Percentiles rank a stretch among this genome's conserved stretches.
These are phyloP conservation scores for Drosophila kanekoi DNA, from an alignment of 2,888 invertebrate species.

Conservation along the genomic window DNA sequence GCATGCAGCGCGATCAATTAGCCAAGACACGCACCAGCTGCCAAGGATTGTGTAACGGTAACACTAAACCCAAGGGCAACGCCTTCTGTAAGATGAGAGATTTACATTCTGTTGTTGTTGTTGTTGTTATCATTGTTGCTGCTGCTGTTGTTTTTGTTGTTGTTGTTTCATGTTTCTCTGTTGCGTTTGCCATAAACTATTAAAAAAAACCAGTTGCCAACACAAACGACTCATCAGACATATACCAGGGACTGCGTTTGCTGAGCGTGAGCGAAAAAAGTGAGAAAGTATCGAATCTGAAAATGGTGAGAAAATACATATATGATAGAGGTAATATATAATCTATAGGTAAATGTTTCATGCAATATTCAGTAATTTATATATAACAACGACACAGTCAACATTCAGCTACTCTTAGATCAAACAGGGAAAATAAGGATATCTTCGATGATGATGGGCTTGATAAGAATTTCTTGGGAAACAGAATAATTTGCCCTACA, in stretches of 20 bases:
- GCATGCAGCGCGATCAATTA: slow-evolving; percentile 53
- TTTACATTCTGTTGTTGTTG: slow-evolving; percentile 1
- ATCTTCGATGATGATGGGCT: too few relatives aligned
- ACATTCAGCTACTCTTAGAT: too few relatives aligned
- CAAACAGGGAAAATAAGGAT: too few relatives aligned
- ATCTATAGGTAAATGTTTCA: too few relatives aligned
- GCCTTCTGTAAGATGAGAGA: slow-evolving; percentile 39
- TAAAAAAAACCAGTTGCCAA: slow-evolving; percentile 16
- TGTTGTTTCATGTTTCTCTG: slow-evolving; percentile 5
- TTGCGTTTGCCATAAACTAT: slow-evolving; percentile 24
- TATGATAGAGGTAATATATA: too few relatives aligned
- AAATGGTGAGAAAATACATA: not conserved
- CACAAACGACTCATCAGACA: slow-evolving; percentile 4
- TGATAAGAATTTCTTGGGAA: too few relatives aligned
- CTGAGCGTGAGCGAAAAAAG: not conserved
- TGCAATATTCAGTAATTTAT: too few relatives aligned
- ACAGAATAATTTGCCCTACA: too few relatives aligned
- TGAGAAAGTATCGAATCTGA: too few relatives aligned
- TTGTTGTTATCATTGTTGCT: not conserved
- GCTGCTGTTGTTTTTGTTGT: not conserved
- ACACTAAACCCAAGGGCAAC: slow-evolving; percentile 57
- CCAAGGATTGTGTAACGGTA: slow-evolving; percentile 61
- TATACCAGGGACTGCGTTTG: slow-evolving; percentile 3
- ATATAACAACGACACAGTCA: too few relatives aligned
- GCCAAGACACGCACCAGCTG: slow-evolving; percentile 62